Conservation (phyloP, 2,113 vertebrate genomes). For the Neogale vison region DNA sequence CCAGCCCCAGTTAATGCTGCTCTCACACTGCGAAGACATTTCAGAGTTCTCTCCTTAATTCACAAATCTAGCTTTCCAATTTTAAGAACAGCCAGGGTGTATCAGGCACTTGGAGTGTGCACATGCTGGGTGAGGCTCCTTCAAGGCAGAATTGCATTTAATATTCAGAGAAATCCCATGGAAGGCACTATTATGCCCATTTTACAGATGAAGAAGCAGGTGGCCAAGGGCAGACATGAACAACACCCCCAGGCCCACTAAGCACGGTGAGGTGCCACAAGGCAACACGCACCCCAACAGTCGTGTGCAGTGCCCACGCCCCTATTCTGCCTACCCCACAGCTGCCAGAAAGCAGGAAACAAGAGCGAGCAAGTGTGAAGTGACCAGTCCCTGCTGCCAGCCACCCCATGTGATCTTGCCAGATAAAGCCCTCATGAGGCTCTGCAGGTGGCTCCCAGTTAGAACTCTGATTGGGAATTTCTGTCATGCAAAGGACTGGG, state of each 20-base stretch:
- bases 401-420: neutral
- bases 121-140: neutral
- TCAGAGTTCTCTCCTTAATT: neutral
- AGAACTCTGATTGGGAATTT: neutral
- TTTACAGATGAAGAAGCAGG: neutral
- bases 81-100: fast-evolving
- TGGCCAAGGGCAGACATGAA: neutral
- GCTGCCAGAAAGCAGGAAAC: neutral
- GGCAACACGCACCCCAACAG: fast-evolving
- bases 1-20: neutral
- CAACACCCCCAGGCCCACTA: neutral
- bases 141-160: fast-evolving
- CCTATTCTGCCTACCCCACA: neutral
- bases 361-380: neutral
- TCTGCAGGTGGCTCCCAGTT: neutral
- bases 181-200: neutral
- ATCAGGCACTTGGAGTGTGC: fast-evolving
- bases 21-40: neutral
- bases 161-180: fast-evolving
- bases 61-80: neutral
- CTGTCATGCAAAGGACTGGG: fast-evolving
- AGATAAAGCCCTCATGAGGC: neutral
- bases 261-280: neutral
- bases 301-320: fast-evolving
- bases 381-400: neutral